Percentiles rank a stretch among this genome's conserved stretches.
phyloP scores from a whole-genome alignment of 2,113 vertebrate species.

The Cariama cristata region DNA sequence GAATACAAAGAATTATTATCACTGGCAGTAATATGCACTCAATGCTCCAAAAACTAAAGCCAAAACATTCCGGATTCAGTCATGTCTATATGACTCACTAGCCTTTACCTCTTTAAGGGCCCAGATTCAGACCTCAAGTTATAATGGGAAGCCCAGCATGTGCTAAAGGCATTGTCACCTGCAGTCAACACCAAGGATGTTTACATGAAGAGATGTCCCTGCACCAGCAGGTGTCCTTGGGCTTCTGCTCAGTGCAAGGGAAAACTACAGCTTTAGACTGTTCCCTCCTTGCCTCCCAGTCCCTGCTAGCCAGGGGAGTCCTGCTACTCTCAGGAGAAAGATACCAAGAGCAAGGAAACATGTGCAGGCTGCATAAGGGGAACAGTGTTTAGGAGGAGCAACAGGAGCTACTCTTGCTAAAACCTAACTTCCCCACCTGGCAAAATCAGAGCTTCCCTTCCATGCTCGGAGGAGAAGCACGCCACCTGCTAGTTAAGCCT shows the following conservation, averaged over 20 bases:
- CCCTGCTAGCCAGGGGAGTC: background rate
- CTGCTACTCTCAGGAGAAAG: background rate
- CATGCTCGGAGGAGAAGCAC: rapidly evolving
- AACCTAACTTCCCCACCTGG: background rate
- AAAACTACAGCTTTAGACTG: background rate
- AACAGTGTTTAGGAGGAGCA: background rate
- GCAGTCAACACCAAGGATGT: background rate
- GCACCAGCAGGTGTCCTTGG: background rate
- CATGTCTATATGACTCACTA: background rate
- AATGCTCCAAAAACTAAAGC: background rate
- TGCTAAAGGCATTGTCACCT: background rate
- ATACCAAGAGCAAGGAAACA: background rate
- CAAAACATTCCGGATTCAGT: background rate
- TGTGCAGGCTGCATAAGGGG: background rate
- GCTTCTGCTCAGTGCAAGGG: background rate
- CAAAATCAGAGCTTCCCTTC: background rate
- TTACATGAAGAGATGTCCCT: background rate
- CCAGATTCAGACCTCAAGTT: background rate
- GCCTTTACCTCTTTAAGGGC: background rate
- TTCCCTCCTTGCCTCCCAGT: background rate
- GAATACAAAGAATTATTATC: conserved; percentile 28
- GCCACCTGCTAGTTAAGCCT: background rate
- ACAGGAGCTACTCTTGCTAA: background rate
- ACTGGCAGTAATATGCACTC: background rate
- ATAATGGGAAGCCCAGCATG: background rate